Base-by-base conservation (phyloP, 2,888 invertebrate species). In the Rhogogaster chlorosoma region DNA sequence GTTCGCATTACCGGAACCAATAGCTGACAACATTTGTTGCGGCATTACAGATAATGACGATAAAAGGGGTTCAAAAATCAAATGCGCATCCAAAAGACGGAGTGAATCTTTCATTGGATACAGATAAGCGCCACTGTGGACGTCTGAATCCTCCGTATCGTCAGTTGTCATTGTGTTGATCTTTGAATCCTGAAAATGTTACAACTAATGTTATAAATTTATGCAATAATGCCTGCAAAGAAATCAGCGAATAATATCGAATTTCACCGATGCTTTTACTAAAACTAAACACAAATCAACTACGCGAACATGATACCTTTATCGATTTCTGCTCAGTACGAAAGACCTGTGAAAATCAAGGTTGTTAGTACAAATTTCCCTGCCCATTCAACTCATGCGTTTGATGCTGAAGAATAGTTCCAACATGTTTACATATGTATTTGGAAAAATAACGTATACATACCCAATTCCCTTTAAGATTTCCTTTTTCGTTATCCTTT, bases 1-100 rank as follows among this genome's bases (percentile, higher is more conserved):
- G 87, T 95, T 94, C 86, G 94, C 93, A 67, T 94, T 94, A 84
- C 94, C 96, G 89, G 92, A 91, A 85, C 92, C 92, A 90, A 92
- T 91, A n/a, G 92, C 93, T n/a, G 93, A 93, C 83, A 95, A 94
- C 91, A 98, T 96, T 94, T 98, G 98, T 90, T 98, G 97, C 1
- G 98, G 98, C 96, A 97, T 98, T 0, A 99, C 97, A 1, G 98
- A 99, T 49, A 99, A 94, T 86, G 98, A 97, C 0, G 97, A 96
- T 22, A 99, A 94, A 89, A 99, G 95, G 0, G 99, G 99, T 93
- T 98, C 98, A 94, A 98, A 98, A 90, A 98, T 98, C 78, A 98
- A 95, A 94, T 99, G 98, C 3, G 99, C 98, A 94, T 99, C 99
- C 86, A 99, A 95, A 85, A 99, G 94, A 93, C 97, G 95, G 26